Evolutionary conservation across 2,888 invertebrate genomes (phyloP), one percentile per base, ranked within the genome.

Genomic region (Dendrolimus pini): DNA sequence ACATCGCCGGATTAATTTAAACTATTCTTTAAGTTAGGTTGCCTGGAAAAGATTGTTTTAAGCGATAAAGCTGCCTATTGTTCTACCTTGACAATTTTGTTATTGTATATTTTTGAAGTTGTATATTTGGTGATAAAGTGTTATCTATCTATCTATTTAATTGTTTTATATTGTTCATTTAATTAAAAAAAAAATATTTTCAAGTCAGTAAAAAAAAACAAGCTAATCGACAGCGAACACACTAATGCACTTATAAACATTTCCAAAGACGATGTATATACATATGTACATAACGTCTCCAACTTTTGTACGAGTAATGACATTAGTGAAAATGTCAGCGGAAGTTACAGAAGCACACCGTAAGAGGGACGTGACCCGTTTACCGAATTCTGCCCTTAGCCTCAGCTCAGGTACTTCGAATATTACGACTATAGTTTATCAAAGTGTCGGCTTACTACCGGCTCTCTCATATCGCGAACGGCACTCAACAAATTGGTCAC

Each of bases 341-440:
- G 71, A 72, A 77, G 80, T 83, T 78, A 75, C 72, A 73, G 75
- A 64, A 76, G 72, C 72, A 71, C 75, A 71, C 72, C 71, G 72
- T 65, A 65, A 64, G 57, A 63, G 61, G 65, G 55, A 82, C 82
- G 83, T 83, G 83, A 73, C 72, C 65, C 55, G 79, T 59, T 63
- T 78, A 62, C 71, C 60, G 70, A 82, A 47, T 73, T 66, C 59
- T 54, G 56, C 57, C 63, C 63, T 58, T 60, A 54, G 52, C 55
- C 55, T 57, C 57, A 56, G 56, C 67, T 55, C 69, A 69, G 71
- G 71, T 71, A 71, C 65, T 69, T 64, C 59, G 74, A 77, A 80
- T 78, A 79, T 84, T 82, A 83, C 75, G 78, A 74, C 69, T 69
- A 74, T 78, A 83, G 84, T 84, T 82, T 84, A 82, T 83, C 82